Base-by-base conservation (phyloP, 1,140 invertebrate species). In the Achroia grisella region DNA sequence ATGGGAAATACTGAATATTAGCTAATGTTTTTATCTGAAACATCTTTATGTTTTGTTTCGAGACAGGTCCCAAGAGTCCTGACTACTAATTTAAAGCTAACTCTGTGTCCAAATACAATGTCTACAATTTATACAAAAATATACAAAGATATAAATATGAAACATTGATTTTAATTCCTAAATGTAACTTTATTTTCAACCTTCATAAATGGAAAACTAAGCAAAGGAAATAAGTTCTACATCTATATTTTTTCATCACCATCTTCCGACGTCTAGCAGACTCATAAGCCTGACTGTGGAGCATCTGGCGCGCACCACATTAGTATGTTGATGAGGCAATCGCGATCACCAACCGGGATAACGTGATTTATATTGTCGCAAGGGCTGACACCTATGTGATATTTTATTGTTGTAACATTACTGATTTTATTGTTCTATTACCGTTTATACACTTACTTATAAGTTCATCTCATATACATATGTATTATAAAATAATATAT, bases 241-340 rank as follows among this genome's bases (percentile, higher is more conserved):
- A 23, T 23, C 6, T 23, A 23, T 23, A 23, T 23, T 23, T 23
- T 23, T 23, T 23, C 17, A 23, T 3, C 17, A 23, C 6, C 2
- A 3, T 23, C 17, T 23, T n/a, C n/a, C 17, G 6, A 23, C 17
- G 17, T 23, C 17, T 53, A 51, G 17, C 10, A 41, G 34, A 42
- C 48, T 50, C 52, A 57, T 56, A 59, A 61, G 56, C 56, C 52
- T 57, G 44, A 45, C 36, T 49, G 17, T 23, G 52, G 51, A 56
- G 62, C 73, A 80, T 65, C 71, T 78, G 80, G 69, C 56, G 66
- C 48, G 35, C 57, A 55, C 54, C 62, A 56, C 77, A 86, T 86
- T 86, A 86, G 82, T 86, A 86, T 86, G 82, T 79, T 84, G 79
- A 86, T 86, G 81, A 86, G 84, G 71, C 76, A 85, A 83, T 86